phyloP scores from a whole-genome alignment of 2,888 invertebrate genomes.

The Aplocera efformata region DNA sequence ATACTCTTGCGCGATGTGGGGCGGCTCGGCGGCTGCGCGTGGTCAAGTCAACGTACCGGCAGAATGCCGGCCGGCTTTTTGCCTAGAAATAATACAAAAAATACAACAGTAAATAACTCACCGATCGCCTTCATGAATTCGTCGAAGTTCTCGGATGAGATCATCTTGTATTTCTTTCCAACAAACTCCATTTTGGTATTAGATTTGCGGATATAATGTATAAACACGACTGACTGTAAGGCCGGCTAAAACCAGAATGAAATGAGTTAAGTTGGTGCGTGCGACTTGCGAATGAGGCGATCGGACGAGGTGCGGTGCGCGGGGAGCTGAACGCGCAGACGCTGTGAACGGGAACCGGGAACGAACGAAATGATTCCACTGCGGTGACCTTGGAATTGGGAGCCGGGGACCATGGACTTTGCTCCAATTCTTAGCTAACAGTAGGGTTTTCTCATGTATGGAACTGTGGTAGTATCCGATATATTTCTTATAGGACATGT shows the following conservation, averaged over 20 bases:
- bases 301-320: slow-evolving; percentile 1
- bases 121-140: slow-evolving; percentile 93
- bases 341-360: no score
- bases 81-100: slow-evolving; percentile 23
- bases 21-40: slow-evolving; percentile 8
- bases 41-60: slow-evolving; percentile 10
- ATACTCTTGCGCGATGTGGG: not conserved
- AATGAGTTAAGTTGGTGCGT: not conserved
- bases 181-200: slow-evolving; percentile 65
- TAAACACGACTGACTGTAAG: slow-evolving; percentile 29
- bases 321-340: not conserved
- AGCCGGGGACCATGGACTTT: no score
- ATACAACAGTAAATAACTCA: slow-evolving; percentile 69
- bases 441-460: no score
- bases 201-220: slow-evolving; percentile 27
- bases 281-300: slow-evolving; percentile 6
- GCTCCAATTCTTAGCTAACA: no score
- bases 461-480: no score
- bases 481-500: no score
- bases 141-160: slow-evolving; percentile 90
- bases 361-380: no score
- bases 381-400: no score
- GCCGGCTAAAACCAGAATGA: slow-evolving; percentile 50
- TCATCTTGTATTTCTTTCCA: slow-evolving; percentile 91
- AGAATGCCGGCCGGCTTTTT: slow-evolving; percentile 55